Evolutionary conservation across 2,888 invertebrate species (phyloP), one percentile per base, ranked within the genome.

Genomic region (Agrilus biguttatus): DNA sequence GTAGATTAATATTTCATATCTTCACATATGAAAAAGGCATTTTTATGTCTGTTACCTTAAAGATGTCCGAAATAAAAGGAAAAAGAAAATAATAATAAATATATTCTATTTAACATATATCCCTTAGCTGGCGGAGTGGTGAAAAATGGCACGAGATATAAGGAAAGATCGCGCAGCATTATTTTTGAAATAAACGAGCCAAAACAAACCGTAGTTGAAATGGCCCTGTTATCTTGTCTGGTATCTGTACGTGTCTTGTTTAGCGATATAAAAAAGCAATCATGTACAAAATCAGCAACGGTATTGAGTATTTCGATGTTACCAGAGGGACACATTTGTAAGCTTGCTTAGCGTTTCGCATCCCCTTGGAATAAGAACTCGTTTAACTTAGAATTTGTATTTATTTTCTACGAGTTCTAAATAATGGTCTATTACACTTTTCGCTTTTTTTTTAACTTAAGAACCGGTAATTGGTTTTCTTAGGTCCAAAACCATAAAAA

Each of bases 351-450:
- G 54, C 51, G 51, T 49, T 51, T 55, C 57, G 55, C 58, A 56
- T 60, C 63, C 65, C 64, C 52, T 51, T 56, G 60, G 66, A 59
- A 62, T 60, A 59, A 60, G 63, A 66, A 66, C 66, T 66, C 65
- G 63, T 66, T 66, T 63, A 66, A 66, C 66, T 66, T 66, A 57
- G 62, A 66, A 65, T 65, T 63, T 65, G 64, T 65, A 66, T 65
- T 66, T 65, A 66, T 66, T 66, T 63, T 65, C 65, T 66, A 65
- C 63, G 59, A 54, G 57, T 60, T 54, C 59, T 59, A 61, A 61
- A 53, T 65, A 65, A 65, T 64, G 62, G 62, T 59, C 58, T 61
- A 62, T 62, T 56, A 61, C 59, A 58, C 56, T 57, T 56, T 28
- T 28, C 28, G 50, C 51, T 55, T 54, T 49, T 47, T 23, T 28